phyloP scores from a whole-genome alignment of 2,113 vertebrate species.

The Theristicus caerulescens region DNA sequence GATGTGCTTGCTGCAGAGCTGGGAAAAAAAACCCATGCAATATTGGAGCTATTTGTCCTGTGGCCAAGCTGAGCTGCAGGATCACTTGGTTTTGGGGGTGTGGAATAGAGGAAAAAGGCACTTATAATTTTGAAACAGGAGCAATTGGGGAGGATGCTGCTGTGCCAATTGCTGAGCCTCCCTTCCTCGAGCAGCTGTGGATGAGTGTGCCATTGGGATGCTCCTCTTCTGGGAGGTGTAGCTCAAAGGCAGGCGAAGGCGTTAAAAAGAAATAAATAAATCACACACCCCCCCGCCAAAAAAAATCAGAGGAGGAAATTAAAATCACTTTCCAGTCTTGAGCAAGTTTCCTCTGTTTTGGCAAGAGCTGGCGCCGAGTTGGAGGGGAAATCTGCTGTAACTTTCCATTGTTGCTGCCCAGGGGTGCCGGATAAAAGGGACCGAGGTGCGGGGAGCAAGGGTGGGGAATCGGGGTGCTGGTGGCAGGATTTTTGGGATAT shows the following conservation, averaged over 20 bases:
- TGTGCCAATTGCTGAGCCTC: neutral
- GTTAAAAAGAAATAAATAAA: neutral
- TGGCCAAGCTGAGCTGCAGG: neutral
- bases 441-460: neutral
- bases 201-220: neutral
- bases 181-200: neutral
- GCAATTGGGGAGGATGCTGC: too few relatives aligned
- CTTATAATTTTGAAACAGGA: neutral
- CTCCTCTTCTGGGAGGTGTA: neutral
- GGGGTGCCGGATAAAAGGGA: slow-evolving; percentile 39
- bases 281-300: neutral
- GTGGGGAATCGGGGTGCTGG: too few relatives aligned
- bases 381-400: slow-evolving; percentile 1
- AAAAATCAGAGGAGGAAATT: slow-evolving; percentile 53
- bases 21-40: too few relatives aligned
- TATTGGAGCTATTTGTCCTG: neutral
- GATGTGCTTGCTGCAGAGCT: neutral
- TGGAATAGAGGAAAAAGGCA: neutral
- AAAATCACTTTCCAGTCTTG: slow-evolving; percentile 18
- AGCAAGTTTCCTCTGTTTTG: slow-evolving; percentile 38
- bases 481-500: neutral
- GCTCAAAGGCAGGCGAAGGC: neutral
- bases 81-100: neutral
- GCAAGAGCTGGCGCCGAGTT: neutral
- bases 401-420: slow-evolving; percentile 43